Evolutionary conservation across 2,113 vertebrate genomes (phyloP), one percentile per base, ranked within the genome.

Genomic region (Amphiprion ocellaris): DNA sequence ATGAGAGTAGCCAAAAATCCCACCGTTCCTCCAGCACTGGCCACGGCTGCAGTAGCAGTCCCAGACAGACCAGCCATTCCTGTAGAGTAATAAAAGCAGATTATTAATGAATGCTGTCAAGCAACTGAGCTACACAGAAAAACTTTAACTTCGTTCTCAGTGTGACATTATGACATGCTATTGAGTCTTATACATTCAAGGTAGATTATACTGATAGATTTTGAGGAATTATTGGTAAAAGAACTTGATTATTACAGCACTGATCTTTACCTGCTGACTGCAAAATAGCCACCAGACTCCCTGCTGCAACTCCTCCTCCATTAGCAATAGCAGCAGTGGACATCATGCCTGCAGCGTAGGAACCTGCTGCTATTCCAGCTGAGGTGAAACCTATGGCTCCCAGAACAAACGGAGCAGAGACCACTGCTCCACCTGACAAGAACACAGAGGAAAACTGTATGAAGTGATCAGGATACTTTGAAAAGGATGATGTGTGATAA

Each of bases 241-340:
- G 0, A 44, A 37, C 1, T 9, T 37, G 33, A 37, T 37, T 37
- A 2, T 17, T 2, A 63, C 1, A 4, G 9, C 16, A 26, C 2
- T 33, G 2, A 1, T 58, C 4, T 53, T 49, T 63, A 91, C 89
- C 89, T 33, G 46, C 69, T 23, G 90, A 79, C 50, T 90, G 90
- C 2, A 90, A 14, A 26, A 69, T 9, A 30, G 90, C 85, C 80
- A 91, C 90, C 1, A 7, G 0, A 21, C 84, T 72, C 4, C 90
- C 89, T 10, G 89, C 79, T 49, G 75, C 89, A 44, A 92, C 75
- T 2, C 74, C 90, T 37, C 90, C 89, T 39, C 91, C 84, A 5
- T 69, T 87, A 4, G 87, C 77, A 0, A 88, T 0, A 0, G 91
- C 91, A 10, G 90, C 55, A 1, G 33, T 0, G 0, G 91, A 87